Evolutionary conservation across 2,113 vertebrate species (phyloP), one percentile per base, ranked within the genome.

Genomic region (Pelobates fuscus): DNA sequence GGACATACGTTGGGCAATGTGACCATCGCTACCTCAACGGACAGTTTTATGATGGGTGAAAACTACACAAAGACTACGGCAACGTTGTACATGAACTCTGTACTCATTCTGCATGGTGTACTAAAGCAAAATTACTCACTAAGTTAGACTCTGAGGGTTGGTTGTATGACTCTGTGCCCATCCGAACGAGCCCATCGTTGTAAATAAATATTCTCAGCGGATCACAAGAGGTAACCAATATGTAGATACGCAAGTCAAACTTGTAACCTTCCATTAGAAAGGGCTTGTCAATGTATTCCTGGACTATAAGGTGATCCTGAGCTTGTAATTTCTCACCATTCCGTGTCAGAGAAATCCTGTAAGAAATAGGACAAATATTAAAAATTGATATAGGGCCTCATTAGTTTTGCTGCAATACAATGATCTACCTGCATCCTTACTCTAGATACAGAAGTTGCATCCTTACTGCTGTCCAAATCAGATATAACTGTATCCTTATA

Each of bases 201-300:
- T 99, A 99, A 41, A 99, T 91, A 86, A 98, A 99, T 85, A 98
- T 91, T 84, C 97, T 94, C 58, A 99, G 86, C 1, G 97, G 97
- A 81, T 99, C 96, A 65, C 97, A 99, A 60, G 96, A 98, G n/a
- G 97, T 99, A 80, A 99, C 91, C 57, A 99, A 89, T 86, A 97
- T 97, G 86, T 99, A 99, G 84, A 99, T 94, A 73, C 97, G 92
- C 79, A 99, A 91, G 84, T 99, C 97, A 83, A 99, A 99, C 86
- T 99, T 99, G 91, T 96, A 99, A 55, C 97, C 96, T 89, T 99
- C 97, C 94, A 99, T 95, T 72, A 99, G 87, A 80, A 98, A 99
- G 29, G 97, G 96, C 71, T 98, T 99, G 84, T 99, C 97, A 79
- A 99, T 93, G 82, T 99, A 99, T 80, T 99, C 96, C 88, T 99